Base-by-base conservation (phyloP, 2,888 invertebrate genomes). In the Habrosyne pyritoides region DNA sequence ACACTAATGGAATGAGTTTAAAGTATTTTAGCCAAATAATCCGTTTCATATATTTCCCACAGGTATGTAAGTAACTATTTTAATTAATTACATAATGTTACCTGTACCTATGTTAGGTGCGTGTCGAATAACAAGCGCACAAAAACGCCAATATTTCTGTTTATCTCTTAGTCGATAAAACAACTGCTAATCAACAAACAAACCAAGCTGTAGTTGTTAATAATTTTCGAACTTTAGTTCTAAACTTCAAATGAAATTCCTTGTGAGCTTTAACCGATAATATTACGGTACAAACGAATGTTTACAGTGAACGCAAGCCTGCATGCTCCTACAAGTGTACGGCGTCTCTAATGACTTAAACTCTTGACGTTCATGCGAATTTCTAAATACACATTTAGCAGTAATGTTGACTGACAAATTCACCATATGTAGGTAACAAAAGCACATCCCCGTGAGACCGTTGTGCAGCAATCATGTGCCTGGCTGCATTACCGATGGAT, bases 401-500 rank as follows among this genome's bases (percentile, higher is more conserved):
- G 57, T 54, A 61, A 66, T 66, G 72, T 70, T 75, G 67, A 71
- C 65, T 69, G 64, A 70, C 69, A 62, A 58, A 64, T 68, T 55
- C 70, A 66, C 61, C 63, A 61, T 63, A 56, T 63, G 66, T 64
- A 54, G 60, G 61, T 55, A 63, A 69, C 71, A 73, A 76, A n/a
- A 70, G 67, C 64, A 56, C 54, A 64, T 75, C 83, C 80, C 77
- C 71, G 59, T 71, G 72, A 80, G 73, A 61, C 65, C 66, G 67
- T 66, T 64, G 68, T 68, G 72, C 77, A 75, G 75, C 84, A 85
- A 88, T 85, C 84, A 83, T 80, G 69, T 75, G 81, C 72, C 69
- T 70, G 75, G 82, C 83, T 84, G 86, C 86, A 86, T 87, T 86
- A 86, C 84, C 77, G 69, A 80, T 79, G 83, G 77, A 67, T 69